Conservation (phyloP, 2,113 vertebrate genomes). For the Anarhynchus alexandrinus region DNA sequence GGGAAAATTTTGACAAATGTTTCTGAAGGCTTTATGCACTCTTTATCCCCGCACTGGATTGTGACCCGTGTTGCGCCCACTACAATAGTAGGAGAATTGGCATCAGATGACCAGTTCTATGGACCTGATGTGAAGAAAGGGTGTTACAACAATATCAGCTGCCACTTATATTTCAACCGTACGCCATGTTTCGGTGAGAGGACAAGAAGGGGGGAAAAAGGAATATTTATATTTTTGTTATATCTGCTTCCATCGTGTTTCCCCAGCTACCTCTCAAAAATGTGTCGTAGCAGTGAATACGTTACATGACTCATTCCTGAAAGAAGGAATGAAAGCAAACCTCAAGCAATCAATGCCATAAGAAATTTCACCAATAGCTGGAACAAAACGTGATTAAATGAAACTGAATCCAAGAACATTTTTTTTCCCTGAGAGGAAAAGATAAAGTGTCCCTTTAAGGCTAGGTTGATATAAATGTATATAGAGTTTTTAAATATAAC, state of each 20-base stretch:
- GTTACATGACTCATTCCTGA: neutral
- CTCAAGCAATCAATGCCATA: neutral
- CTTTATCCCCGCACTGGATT: neutral
- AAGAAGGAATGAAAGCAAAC: neutral
- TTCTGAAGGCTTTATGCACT: constrained; percentile 39
- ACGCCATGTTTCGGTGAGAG: neutral
- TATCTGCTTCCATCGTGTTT: neutral
- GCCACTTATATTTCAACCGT: neutral
- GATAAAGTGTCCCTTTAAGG: neutral
- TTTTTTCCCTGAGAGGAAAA: neutral
- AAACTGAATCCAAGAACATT: neutral
- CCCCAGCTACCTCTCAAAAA: neutral
- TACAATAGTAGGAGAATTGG: neutral
- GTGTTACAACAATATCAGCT: neutral
- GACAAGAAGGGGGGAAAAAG: neutral
- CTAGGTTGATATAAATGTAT: neutral
- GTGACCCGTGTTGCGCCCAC: neutral
- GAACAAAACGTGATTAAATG: constrained; percentile 9
- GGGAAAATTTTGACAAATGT: constrained; percentile 27
- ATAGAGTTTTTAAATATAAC: neutral
- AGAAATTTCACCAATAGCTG: neutral
- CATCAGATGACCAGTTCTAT: neutral
- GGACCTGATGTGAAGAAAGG: constrained; percentile 22
- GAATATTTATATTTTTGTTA: neutral
- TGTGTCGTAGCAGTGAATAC: neutral